Conservation (phyloP, 1,140 invertebrate species). For the Grapholita molesta region DNA sequence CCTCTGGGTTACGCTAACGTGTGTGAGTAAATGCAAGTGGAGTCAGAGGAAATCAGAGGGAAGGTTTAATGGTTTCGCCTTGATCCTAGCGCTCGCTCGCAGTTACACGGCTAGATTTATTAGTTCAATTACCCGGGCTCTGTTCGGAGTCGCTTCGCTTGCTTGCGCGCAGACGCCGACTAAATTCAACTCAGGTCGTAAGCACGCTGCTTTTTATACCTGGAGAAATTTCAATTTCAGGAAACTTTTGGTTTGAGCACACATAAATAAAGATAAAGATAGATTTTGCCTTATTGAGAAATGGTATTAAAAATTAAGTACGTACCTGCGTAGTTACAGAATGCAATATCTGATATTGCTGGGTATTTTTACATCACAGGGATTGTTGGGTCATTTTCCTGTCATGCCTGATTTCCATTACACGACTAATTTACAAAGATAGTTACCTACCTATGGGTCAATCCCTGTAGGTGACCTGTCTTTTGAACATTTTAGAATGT, state of each 20-base stretch:
- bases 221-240: background rate
- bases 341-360: no score
- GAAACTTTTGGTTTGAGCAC: background rate
- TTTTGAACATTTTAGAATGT: no score
- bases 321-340: no score
- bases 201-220: constrained; percentile 25
- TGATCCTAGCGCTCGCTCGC: constrained; percentile 54
- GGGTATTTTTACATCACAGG: no score
- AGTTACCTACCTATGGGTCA: no score
- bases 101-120: constrained; percentile 70
- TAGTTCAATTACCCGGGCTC: constrained; percentile 70
- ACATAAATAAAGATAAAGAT: no score
- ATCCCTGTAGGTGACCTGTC: no score
- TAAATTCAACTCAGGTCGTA: constrained; percentile 59
- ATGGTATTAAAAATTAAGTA: no score
- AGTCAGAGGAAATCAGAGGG: constrained; percentile 46
- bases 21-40: constrained; percentile 34
- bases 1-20: constrained; percentile 17
- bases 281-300: no score
- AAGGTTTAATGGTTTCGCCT: constrained; percentile 61
- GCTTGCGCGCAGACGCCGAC: constrained; percentile 61
- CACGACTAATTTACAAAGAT: no score
- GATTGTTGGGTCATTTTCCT: no score
- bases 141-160: constrained; percentile 54
- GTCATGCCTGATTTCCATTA: no score